Evolutionary conservation across 1,140 invertebrate genomes (phyloP).

Genomic region (Schlechtendalia chinensis): DNA sequence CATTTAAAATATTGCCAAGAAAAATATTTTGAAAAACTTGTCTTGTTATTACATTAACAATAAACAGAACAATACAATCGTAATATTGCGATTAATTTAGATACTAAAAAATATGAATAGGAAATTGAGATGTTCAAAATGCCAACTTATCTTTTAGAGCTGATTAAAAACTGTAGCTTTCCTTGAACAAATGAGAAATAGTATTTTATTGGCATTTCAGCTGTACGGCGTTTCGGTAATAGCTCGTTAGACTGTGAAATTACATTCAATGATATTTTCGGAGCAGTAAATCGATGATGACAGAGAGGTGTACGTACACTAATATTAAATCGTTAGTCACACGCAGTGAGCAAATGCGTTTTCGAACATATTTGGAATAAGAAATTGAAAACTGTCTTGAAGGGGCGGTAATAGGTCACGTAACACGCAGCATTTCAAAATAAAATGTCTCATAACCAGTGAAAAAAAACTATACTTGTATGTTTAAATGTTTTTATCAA

Average conservation of each 20-base stretch:
- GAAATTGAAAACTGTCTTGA: slow-evolving; percentile 16
- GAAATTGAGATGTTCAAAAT: too few relatives aligned
- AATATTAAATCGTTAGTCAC: slow-evolving; percentile 38
- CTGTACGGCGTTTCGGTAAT: neutral
- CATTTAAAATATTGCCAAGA: too few relatives aligned
- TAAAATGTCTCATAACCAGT: neutral
- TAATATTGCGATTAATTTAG: too few relatives aligned
- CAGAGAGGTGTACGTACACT: neutral
- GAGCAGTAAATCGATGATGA: neutral
- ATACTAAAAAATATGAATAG: too few relatives aligned
- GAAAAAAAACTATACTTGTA: neutral
- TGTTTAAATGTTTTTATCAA: neutral
- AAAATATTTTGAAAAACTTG: too few relatives aligned
- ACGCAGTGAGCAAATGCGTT: slow-evolving; percentile 38
- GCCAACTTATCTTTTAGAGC: too few relatives aligned
- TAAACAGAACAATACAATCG: too few relatives aligned
- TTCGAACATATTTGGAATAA: slow-evolving; percentile 37
- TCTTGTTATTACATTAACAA: too few relatives aligned
- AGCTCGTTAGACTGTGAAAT: slow-evolving; percentile 42
- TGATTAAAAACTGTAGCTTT: too few relatives aligned
- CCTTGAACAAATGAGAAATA: slow-evolving; percentile 3
- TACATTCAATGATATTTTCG: slow-evolving; percentile 26
- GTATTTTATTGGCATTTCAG: slow-evolving; percentile 7
- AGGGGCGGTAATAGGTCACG: neutral
- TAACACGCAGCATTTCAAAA: neutral